These are phyloP conservation scores for Trachymyrmex septentrionalis DNA, from an alignment of 1,140 invertebrate genomes.

Conservation along the genomic window DNA sequence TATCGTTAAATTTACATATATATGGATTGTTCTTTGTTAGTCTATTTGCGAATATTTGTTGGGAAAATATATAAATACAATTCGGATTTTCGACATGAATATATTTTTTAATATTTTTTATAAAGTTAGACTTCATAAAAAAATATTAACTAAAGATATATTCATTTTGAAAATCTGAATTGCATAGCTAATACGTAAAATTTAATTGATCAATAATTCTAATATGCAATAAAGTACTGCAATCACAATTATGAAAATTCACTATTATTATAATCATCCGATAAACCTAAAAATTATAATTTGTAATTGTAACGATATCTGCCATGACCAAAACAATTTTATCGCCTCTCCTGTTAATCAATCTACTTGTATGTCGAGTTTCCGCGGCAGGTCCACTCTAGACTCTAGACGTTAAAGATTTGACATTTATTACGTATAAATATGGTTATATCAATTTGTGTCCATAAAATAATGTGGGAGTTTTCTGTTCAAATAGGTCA, in stretches of 20 bases:
- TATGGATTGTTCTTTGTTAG: background rate
- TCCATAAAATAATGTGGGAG: background rate
- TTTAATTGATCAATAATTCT: no score
- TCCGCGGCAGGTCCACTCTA: no score
- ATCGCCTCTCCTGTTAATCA: constrained; percentile 7
- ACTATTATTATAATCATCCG: no score
- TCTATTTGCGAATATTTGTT: background rate
- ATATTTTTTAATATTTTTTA: background rate
- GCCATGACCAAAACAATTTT: background rate
- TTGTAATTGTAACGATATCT: background rate
- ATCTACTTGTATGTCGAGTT: background rate
- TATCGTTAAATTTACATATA: constrained; percentile 1
- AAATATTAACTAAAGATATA: no score
- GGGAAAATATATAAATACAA: constrained; percentile 6
- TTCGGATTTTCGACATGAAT: background rate
- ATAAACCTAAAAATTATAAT: background rate
- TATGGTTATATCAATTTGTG: background rate
- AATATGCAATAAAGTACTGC: no score
- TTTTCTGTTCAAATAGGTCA: constrained; percentile 7
- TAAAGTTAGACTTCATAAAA: no score
- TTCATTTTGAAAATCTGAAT: no score
- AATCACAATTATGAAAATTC: background rate
- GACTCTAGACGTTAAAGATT: background rate
- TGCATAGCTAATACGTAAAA: no score
- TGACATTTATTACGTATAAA: constrained; percentile 10